These are phyloP conservation scores for Episyrphus balteatus DNA, from an alignment of 1,140 invertebrate species.

Conservation along the genomic window DNA sequence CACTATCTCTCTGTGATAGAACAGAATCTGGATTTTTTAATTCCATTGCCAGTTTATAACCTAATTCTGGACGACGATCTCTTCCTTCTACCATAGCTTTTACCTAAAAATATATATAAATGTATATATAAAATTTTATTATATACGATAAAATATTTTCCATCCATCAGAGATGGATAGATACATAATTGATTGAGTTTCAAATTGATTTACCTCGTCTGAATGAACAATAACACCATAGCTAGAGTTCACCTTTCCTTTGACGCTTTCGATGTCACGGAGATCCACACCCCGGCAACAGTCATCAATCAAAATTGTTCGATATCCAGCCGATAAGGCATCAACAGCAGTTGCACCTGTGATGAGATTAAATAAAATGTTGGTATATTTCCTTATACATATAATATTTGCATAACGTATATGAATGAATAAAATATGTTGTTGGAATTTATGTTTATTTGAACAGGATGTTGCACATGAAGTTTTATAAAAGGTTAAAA, in stretches of 20 bases:
- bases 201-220: slow-evolving; percentile 36
- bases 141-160: background rate
- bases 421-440: no score
- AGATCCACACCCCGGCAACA: slow-evolving; percentile 79
- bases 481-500: no score
- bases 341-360: slow-evolving; percentile 78
- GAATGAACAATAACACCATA: slow-evolving; percentile 73
- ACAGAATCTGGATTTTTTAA: slow-evolving; percentile 49
- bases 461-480: no score
- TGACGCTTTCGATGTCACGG: slow-evolving; percentile 72
- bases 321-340: slow-evolving; percentile 76
- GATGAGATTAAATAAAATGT: slow-evolving; percentile 10
- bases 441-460: no score
- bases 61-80: slow-evolving; percentile 74
- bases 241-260: slow-evolving; percentile 56
- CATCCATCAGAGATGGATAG: background rate
- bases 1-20: slow-evolving; percentile 30
- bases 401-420: background rate
- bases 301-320: slow-evolving; percentile 83
- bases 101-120: slow-evolving; percentile 42
- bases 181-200: background rate
- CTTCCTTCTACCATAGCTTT: slow-evolving; percentile 74
- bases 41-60: slow-evolving; percentile 76
- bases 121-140: background rate
- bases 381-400: background rate